Conservation (phyloP, 2,113 vertebrate genomes). For the Galbula dea region DNA sequence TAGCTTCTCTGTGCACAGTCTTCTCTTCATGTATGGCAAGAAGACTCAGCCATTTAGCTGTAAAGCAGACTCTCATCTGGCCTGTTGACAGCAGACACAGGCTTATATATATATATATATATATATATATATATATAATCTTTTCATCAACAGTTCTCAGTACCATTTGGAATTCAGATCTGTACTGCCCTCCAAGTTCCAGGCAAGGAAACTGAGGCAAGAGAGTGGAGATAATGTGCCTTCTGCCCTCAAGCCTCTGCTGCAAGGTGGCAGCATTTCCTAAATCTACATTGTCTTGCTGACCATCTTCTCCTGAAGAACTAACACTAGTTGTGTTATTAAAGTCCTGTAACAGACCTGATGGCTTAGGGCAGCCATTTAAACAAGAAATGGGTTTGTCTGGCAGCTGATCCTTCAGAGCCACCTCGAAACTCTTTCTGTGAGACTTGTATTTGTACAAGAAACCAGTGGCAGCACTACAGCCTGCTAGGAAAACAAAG, state of each 20-base stretch:
- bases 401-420: neutral
- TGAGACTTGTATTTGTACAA: neutral
- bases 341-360: neutral
- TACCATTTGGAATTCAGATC: neutral
- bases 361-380: neutral
- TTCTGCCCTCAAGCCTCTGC: neutral
- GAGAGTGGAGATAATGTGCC: neutral
- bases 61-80: too few relatives aligned
- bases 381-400: neutral
- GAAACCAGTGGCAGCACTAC: neutral
- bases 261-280: neutral
- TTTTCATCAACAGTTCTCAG: neutral
- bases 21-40: neutral
- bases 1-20: neutral
- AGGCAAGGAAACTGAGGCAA: neutral
- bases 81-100: too few relatives aligned
- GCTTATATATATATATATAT: too few relatives aligned
- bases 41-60: rapidly evolving
- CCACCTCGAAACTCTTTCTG: neutral
- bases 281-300: neutral
- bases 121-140: too few relatives aligned
- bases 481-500: neutral
- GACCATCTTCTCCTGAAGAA: neutral
- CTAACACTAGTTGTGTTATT: neutral
- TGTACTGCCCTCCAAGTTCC: neutral